Percentiles rank a stretch among this genome's conserved stretches.
Evolutionary conservation across 2,113 vertebrate genomes (phyloP).

Genomic region (Nansenia antarctica): DNA sequence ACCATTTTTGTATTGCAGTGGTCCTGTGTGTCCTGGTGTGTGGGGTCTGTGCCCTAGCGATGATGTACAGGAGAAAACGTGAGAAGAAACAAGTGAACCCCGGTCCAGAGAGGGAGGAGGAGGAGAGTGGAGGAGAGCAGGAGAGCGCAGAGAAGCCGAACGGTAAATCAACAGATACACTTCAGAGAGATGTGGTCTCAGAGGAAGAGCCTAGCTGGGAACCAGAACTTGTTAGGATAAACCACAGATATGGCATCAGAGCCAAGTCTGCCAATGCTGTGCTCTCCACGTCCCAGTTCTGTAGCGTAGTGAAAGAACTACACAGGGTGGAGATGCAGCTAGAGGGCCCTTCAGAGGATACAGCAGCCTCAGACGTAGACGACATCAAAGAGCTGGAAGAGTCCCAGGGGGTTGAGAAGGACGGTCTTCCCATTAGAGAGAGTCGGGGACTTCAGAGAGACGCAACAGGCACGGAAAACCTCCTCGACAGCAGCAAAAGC

Average conservation of each 20-base stretch:
- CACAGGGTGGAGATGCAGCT: slow-evolving; percentile 1
- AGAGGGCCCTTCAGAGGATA: background rate
- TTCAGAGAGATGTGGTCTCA: background rate
- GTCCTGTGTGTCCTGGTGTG: slow-evolving; percentile 57
- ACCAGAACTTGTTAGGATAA: slow-evolving; percentile 7
- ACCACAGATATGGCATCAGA: slow-evolving; percentile 30
- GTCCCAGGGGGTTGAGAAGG: background rate
- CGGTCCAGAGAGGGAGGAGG: background rate
- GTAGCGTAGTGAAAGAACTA: background rate
- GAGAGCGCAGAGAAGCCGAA: background rate
- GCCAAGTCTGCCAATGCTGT: slow-evolving; percentile 72
- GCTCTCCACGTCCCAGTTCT: slow-evolving; percentile 43
- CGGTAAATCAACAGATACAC: background rate
- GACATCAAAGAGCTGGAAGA: background rate
- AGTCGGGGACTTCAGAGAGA: background rate
- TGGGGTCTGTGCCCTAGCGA: slow-evolving; percentile 44
- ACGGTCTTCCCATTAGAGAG: background rate
- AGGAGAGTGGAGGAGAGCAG: background rate
- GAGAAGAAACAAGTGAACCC: slow-evolving; percentile 52
- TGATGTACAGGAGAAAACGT: slow-evolving; percentile 53
- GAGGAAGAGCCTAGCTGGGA: background rate
- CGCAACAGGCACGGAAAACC: background rate
- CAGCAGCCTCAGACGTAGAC: background rate
- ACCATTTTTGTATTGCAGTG: slow-evolving; percentile 43
- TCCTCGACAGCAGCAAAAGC: background rate